Evolutionary conservation across 2,888 invertebrate genomes (phyloP).

Genomic region (Serripes groenlandicus): DNA sequence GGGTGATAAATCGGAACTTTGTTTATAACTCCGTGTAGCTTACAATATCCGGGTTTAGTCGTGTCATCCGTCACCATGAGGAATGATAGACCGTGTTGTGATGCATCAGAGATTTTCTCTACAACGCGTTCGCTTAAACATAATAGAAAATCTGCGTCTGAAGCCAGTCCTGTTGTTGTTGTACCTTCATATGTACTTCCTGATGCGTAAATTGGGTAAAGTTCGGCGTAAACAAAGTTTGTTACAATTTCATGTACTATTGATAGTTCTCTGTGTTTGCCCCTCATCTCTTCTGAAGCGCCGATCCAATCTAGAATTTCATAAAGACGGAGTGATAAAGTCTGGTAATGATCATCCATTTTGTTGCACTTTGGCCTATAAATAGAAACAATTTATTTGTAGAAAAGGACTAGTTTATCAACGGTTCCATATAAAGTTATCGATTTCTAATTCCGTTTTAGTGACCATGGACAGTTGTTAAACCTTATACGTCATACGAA

Average conservation of each 20-base stretch:
- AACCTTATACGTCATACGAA: no score
- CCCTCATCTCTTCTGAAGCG: not conserved
- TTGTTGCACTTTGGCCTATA: no score
- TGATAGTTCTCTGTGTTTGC: not conserved
- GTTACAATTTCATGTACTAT: not conserved
- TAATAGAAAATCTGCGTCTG: not conserved
- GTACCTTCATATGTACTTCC: constrained; percentile 9
- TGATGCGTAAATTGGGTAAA: not conserved
- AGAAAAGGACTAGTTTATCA: no score
- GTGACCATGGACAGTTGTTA: no score
- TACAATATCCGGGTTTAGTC: constrained; percentile 15
- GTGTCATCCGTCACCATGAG: not conserved
- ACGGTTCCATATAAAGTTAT: no score
- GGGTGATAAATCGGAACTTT: not conserved
- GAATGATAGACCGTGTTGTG: not conserved
- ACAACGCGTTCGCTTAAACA: not conserved
- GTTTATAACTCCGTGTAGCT: constrained; percentile 3
- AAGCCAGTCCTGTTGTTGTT: not conserved
- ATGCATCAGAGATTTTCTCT: not conserved
- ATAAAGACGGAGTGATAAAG: not conserved
- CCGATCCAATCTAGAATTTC: not conserved
- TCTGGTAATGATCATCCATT: no score
- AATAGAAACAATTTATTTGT: no score
- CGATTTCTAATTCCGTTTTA: no score
- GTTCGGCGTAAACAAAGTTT: not conserved